Percentiles rank a stretch among this genome's conserved stretches.
These are phyloP conservation scores for Drosophila leontia DNA, from an alignment of 1,140 invertebrate species.

Conservation along the genomic window DNA sequence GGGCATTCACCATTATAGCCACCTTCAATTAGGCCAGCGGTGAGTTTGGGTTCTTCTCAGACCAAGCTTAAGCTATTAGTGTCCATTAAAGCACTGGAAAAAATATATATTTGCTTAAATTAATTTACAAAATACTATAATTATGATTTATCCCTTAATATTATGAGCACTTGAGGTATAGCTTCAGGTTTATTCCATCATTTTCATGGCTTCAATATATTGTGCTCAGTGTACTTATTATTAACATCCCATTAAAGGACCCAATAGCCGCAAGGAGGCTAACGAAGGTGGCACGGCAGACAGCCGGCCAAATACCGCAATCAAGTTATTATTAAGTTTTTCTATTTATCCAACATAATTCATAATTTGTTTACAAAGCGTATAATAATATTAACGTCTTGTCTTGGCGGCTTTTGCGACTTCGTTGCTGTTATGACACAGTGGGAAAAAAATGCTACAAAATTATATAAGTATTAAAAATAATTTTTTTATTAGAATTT, in stretches of 20 bases:
- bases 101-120: background rate
- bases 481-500: background rate
- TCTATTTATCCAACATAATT: constrained; percentile 84
- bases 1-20: constrained; percentile 33
- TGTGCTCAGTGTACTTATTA: constrained; percentile 13
- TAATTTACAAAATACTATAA: background rate
- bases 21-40: constrained; percentile 37
- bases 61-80: constrained; percentile 5
- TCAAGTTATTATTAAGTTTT: constrained; percentile 84
- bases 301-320: constrained; percentile 71
- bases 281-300: constrained; percentile 13
- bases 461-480: background rate
- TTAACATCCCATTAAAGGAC: constrained; percentile 21
- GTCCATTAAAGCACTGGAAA: background rate
- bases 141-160: no score
- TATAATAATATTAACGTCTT: constrained; percentile 83
- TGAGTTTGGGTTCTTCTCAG: constrained; percentile 2
- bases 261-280: constrained; percentile 13
- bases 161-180: background rate
- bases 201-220: background rate
- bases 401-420: constrained; percentile 44
- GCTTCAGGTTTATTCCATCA: background rate
- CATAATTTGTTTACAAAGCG: constrained; percentile 84
- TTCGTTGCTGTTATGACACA: constrained; percentile 1
- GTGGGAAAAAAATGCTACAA: no score